Evolutionary conservation across 2,888 invertebrate species (phyloP).

Genomic region (Cantharis nigra): DNA sequence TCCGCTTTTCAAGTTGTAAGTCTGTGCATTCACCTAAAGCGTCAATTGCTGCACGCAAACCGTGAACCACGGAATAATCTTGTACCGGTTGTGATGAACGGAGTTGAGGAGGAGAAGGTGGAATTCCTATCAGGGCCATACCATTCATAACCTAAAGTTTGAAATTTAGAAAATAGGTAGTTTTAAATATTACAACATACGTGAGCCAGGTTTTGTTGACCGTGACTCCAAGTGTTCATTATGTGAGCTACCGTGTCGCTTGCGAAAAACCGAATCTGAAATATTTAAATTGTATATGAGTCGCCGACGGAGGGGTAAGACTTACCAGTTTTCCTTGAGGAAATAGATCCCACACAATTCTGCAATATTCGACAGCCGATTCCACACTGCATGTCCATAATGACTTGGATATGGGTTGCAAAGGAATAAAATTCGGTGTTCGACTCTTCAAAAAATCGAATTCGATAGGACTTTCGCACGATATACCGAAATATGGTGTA

Average conservation of each 20-base stretch:
- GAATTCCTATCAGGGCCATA: conserved; percentile 80
- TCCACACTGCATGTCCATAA: conserved; percentile 97
- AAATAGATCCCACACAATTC: conserved; percentile 97
- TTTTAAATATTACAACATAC: conserved; percentile 59
- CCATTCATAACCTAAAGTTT: conserved; percentile 74
- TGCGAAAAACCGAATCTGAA: conserved; percentile 81
- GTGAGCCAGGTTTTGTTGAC: conserved; percentile 85
- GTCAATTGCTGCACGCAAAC: conserved; percentile 84
- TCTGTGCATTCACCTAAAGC: conserved; percentile 82
- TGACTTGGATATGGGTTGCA: conserved; percentile 87
- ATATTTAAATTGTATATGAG: conserved; percentile 32
- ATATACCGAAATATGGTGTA: conserved; percentile 87
- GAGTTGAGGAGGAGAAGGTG: conserved; percentile 58
- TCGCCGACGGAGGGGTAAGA: not conserved
- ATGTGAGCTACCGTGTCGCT: conserved; percentile 85
- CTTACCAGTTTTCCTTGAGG: conserved; percentile 83
- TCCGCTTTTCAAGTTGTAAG: conserved; percentile 65
- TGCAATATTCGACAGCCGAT: conserved; percentile 92
- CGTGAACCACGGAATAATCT: conserved; percentile 77
- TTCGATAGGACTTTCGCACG: conserved; percentile 80
- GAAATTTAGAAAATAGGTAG: not conserved
- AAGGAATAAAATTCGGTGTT: conserved; percentile 71
- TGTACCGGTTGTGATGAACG: conserved; percentile 62
- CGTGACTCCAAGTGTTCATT: conserved; percentile 81
- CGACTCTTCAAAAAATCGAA: conserved; percentile 78